Evolutionary conservation across 2,797 vertebrate species (phyloP), one percentile per base, ranked within the genome.

Genomic region (Girardinus metallicus): DNA sequence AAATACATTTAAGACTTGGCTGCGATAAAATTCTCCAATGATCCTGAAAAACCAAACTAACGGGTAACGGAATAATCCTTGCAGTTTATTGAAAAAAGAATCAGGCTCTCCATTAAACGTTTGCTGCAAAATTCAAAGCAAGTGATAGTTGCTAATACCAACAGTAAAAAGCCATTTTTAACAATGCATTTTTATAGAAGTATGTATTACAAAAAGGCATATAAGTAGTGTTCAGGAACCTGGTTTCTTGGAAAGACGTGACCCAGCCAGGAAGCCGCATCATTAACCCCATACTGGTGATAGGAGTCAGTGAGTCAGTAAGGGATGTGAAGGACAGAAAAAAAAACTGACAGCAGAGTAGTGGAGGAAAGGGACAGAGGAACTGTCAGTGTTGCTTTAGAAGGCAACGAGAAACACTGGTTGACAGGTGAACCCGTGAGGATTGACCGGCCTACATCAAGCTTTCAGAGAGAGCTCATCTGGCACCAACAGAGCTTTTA

Each of bases 361-460:
- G 83, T 47, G 72, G 82, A 78, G 80, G 83, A 88, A 83, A 85
- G 90, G 86, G 92, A 93, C 83, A 77, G 86, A 89, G 88, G 87
- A 92, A 82, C 93, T 95, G 95, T 95, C 95, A 95, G 84, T 62
- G 60, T 91, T 86, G 90, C 87, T 96, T 95, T 95, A 90, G 91
- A 90, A 87, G 76, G 87, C 74, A 80, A 86, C 89, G 85, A 91
- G 94, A 94, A 94, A 96, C 92, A 29, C 70, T 76, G 91, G 86
- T 91, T 96, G 96, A 96, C 96, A 96, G 95, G 92, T 94, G 93
- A 94, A 92, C 95, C 93, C 94, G 62, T 80, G 95, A 95, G 95
- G 93, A 95, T 95, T 93, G 95, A 94, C 92, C 93, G 80, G 94
- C 92, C 91, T 92, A 89, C 91, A 94, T 95, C 93, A 93, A 95